Evolutionary conservation across 2,888 invertebrate species (phyloP), one percentile per base, ranked within the genome.

Genomic region (Lycaena phlaeas): DNA sequence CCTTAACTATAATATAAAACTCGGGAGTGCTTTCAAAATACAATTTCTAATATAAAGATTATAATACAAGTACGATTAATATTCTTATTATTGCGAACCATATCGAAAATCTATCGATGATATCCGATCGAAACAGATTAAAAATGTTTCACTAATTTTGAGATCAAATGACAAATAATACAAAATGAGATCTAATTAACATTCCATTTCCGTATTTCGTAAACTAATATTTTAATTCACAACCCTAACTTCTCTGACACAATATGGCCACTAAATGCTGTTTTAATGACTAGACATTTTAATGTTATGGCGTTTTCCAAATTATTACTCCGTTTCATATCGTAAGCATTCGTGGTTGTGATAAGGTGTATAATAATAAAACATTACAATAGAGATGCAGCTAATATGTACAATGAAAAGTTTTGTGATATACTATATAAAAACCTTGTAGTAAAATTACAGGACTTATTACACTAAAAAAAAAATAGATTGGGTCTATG

Each of bases 181-280:
- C 43, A 43, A 49, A 43, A 67, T 76, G 79, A 82, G 79, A 82
- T 82, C 78, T 74, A 64, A 61, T 59, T 62, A 63, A 67, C 41
- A 46, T 46, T 50, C 45, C 34, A 54, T 61, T 64, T 67, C 66
- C 52, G 57, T 68, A 69, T 64, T 67, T 67, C 52, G 57, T 68
- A 69, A 63, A 72, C 59, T 72, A 76, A 76, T 74, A 78, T 75
- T 74, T 68, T 74, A 66, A 67, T 66, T 82, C 82, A 82, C 81
- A 82, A 82, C 82, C 81, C 81, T 81, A 76, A 75, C 74, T 73
- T 66, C 57, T 58, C 61, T 57, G 54, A 58, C 57, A 59, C 56
- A 53, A 38, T 49, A 57, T 61, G 59, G 62, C 61, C 60, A 60
- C 57, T 69, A 70, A 73, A 73, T 71, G 68, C 65, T 66, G 49